Percentiles rank a stretch among this genome's conserved stretches.
Conservation (phyloP, 2,113 vertebrate genomes). For the Electrona antarctica region DNA sequence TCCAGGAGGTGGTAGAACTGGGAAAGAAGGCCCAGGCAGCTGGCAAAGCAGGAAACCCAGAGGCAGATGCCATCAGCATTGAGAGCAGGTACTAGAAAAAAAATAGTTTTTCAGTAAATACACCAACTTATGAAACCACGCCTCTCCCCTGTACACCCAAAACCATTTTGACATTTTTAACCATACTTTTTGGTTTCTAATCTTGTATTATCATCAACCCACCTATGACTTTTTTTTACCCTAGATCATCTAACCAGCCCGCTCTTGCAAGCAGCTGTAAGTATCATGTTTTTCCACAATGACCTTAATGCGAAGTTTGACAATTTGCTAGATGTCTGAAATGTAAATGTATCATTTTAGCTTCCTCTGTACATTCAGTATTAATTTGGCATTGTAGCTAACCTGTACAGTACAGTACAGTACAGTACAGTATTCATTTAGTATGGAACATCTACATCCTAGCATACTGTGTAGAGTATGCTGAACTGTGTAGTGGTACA, state of each 20-base stretch:
- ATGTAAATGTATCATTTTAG: background rate
- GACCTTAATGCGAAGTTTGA: background rate
- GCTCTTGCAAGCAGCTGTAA: slow-evolving; percentile 77
- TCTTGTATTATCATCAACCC: background rate
- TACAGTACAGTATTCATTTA: background rate
- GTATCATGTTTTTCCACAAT: slow-evolving; percentile 35
- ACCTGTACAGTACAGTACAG: too few species aligned
- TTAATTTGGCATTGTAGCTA: background rate
- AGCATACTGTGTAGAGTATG: too few species aligned
- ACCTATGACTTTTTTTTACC: background rate
- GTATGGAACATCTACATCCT: too few species aligned
- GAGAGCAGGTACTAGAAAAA: slow-evolving; percentile 74
- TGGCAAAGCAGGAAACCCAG: slow-evolving; percentile 52
- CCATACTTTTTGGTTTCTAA: background rate
- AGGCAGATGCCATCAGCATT: slow-evolving; percentile 72
- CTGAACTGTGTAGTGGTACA: background rate
- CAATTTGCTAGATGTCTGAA: background rate
- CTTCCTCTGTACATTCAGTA: background rate
- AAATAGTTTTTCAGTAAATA: too few species aligned
- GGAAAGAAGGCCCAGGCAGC: slow-evolving; percentile 56
- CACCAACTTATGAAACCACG: too few species aligned
- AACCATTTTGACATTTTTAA: background rate
- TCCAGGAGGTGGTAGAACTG: slow-evolving; percentile 75
- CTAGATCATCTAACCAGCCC: slow-evolving; percentile 73
- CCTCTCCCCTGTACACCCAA: too few species aligned